These are phyloP conservation scores for Yoshiicerus persimilis DNA, from an alignment of 1,140 invertebrate genomes.

Conservation along the genomic window DNA sequence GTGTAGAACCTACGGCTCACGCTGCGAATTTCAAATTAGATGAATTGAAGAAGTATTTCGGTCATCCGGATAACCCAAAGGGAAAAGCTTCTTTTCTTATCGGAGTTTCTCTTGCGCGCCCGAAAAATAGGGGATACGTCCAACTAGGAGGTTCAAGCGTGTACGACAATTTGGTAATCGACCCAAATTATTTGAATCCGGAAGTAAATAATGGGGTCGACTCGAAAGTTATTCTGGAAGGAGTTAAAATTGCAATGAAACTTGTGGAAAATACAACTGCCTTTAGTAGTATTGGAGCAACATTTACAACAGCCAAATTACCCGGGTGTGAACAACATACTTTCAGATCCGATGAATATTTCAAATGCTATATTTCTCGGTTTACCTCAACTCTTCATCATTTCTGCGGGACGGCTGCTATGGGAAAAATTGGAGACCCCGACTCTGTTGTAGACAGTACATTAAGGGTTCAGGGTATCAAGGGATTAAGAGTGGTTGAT, in stretches of 20 bases:
- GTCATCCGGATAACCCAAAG: background rate
- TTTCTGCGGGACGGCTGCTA: background rate
- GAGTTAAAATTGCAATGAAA: background rate
- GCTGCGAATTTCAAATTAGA: background rate
- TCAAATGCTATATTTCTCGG: background rate
- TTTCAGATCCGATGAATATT: constrained; percentile 5
- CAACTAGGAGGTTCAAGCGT: background rate
- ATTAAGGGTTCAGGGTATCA: constrained; percentile 4
- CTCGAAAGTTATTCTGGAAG: background rate
- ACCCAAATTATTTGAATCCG: background rate
- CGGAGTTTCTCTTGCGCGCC: background rate
- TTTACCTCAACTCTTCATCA: background rate
- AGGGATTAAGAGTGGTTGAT: constrained; percentile 22
- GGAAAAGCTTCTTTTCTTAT: background rate
- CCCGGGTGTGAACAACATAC: background rate
- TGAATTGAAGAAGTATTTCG: background rate
- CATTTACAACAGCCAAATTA: background rate
- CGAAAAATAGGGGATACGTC: background rate
- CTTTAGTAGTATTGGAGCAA: background rate
- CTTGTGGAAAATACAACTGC: background rate
- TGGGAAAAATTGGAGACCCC: background rate
- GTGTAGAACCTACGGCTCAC: background rate
- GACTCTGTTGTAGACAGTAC: constrained; percentile 6
- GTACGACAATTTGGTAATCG: background rate
- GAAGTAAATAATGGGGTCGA: background rate